These are phyloP conservation scores for Lymantria monacha DNA, from an alignment of 2,888 invertebrate genomes.

Conservation along the genomic window DNA sequence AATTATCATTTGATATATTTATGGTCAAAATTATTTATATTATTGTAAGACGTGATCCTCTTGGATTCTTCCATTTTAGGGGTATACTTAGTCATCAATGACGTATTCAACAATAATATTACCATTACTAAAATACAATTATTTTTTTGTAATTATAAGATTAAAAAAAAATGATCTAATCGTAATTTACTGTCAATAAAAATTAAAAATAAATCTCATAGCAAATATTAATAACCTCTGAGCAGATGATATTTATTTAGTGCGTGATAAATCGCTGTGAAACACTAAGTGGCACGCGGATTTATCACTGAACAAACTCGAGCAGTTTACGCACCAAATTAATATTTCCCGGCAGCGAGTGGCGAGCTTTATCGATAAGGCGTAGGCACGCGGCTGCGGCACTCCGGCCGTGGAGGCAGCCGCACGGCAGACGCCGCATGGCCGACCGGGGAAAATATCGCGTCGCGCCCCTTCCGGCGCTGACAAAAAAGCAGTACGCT, in stretches of 20 bases:
- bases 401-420: conserved; percentile 34
- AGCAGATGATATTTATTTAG: conserved; percentile 9
- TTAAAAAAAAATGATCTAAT: too few species aligned
- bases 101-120: too few species aligned
- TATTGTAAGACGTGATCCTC: too few species aligned
- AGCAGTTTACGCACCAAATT: conserved; percentile 34
- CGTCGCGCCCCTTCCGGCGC: conserved; percentile 77
- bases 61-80: too few species aligned
- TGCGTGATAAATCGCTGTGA: conserved; percentile 28
- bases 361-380: conserved; percentile 48
- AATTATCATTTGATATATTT: too few species aligned
- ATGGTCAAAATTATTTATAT: too few species aligned
- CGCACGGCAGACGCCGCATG: conserved; percentile 75
- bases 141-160: too few species aligned
- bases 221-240: not conserved
- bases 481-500: conserved; percentile 75
- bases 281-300: conserved; percentile 27
- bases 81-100: too few species aligned
- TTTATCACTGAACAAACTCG: conserved; percentile 31
- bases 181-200: too few species aligned
- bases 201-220: not conserved
- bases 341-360: conserved; percentile 35
- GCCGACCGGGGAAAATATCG: conserved; percentile 76
- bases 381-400: conserved; percentile 47
- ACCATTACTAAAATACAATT: too few species aligned